Evolutionary conservation across 2,797 vertebrate genomes (phyloP).

Genomic region (Hydrophis major): DNA sequence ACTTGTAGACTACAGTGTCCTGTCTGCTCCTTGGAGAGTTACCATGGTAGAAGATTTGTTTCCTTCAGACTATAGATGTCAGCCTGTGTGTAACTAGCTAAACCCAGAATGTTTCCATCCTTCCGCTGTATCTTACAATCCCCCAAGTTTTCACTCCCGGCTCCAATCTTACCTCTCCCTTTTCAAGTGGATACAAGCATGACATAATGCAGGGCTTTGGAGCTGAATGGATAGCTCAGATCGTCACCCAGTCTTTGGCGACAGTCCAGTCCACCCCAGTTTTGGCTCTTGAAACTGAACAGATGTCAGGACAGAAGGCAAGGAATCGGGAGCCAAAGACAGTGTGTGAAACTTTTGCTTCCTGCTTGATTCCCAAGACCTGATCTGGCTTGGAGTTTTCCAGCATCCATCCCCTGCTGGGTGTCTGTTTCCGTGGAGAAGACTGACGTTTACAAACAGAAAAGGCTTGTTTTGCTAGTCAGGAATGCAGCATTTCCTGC

Average conservation of each 20-base stretch:
- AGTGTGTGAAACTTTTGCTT: conserved; percentile 33
- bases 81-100: neutral
- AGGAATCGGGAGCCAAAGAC: neutral
- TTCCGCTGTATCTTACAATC: neutral
- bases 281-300: neutral
- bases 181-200: conserved; percentile 28
- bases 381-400: neutral
- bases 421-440: conserved; percentile 3
- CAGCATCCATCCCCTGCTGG: neutral
- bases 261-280: neutral
- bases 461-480: neutral
- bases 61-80: neutral
- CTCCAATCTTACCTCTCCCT: conserved; percentile 3
- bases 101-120: neutral
- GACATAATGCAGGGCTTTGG: conserved; percentile 1
- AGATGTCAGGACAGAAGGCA: conserved; percentile 28
- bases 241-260: conserved; percentile 18
- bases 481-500: neutral
- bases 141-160: conserved; percentile 2
- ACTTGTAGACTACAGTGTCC: neutral
- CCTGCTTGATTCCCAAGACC: conserved; percentile 12
- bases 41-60: neutral
- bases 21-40: neutral
- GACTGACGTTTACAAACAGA: conserved; percentile 4
- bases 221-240: neutral